Evolutionary conservation across 2,113 vertebrate genomes (phyloP), one percentile per base, ranked within the genome.

Genomic region (Pantherophis guttatus): DNA sequence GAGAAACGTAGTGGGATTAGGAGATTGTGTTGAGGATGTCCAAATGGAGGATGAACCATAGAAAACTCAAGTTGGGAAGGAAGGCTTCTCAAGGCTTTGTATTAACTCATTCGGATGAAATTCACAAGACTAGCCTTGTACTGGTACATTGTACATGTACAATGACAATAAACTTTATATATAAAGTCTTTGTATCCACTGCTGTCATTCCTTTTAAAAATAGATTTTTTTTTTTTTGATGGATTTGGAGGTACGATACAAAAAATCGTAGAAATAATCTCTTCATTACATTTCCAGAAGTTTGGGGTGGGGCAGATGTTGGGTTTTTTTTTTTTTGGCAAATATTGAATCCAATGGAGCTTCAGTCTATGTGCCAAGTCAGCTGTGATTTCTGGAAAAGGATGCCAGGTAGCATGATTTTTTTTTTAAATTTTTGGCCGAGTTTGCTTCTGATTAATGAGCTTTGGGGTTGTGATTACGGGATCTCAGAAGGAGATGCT

Each of bases 51-150:
- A 2, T 3, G 87, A 65, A 19, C n/a, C 33, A 91, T 7, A 70
- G 90, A 58, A n/a, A 29, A 0, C 1, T 52, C 8, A 52, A 55
- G 0, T 0, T 39, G 91, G 85, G 21, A 90, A 57, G 62, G 24
- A 44, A 58, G 24, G 59, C 24, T 26, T 62, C 59, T 23, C 23
- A 26, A 26, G 8, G 8, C 2, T 26, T 26, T 23, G 23, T 26
- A 11, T 62, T 62, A 26, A 62, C 3, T 26, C 24, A 10, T 10
- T 62, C 24, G 26, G 58, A 26, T 62, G 24, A 62, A 8, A 26
- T 62, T 62, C 23, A 26, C 58, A 62, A 26, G 23, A 26, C 58
- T 23, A 62, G 24, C 24, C 58, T 48, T 48, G 44, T 48, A 48
- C 44, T 48, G 44, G 44, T 48, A 48, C 3, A 48, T 48, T 48